A percentile compares a stretch with the other conserved stretches of the same genome.
Evolutionary conservation across 2,888 invertebrate genomes (phyloP).

Genomic region (Meta bourneti): DNA sequence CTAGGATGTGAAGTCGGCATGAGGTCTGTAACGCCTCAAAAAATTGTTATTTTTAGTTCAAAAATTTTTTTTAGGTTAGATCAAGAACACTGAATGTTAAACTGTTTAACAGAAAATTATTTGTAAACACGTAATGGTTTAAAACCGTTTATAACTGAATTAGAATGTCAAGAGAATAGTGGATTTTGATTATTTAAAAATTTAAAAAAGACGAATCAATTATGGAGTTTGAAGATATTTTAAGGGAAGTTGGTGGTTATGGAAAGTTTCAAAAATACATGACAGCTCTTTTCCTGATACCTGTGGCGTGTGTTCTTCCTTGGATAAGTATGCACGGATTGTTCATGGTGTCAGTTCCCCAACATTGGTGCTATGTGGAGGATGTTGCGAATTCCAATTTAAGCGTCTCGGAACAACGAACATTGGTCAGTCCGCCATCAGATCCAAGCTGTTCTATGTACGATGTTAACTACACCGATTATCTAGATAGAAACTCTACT

Average conservation of each 20-base stretch:
- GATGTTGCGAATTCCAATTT: slow-evolving; percentile 83
- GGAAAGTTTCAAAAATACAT: slow-evolving; percentile 90
- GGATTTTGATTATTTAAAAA: too few relatives aligned
- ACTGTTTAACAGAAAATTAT: too few relatives aligned
- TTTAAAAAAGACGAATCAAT: neutral
- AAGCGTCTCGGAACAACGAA: slow-evolving; percentile 82
- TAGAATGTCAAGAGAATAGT: too few relatives aligned
- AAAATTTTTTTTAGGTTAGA: too few relatives aligned
- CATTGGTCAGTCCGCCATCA: slow-evolving; percentile 81
- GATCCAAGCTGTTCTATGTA: slow-evolving; percentile 85
- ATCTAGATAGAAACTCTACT: neutral
- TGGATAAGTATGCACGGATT: slow-evolving; percentile 80
- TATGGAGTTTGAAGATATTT: slow-evolving; percentile 80
- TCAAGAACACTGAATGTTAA: too few relatives aligned
- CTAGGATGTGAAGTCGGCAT: too few relatives aligned
- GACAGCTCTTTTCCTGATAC: slow-evolving; percentile 90
- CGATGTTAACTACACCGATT: slow-evolving; percentile 86
- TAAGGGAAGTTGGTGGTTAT: slow-evolving; percentile 91
- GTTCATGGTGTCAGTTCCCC: slow-evolving; percentile 65
- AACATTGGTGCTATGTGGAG: slow-evolving; percentile 90
- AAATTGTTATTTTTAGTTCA: too few relatives aligned
- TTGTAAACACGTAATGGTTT: too few relatives aligned
- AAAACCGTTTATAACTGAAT: too few relatives aligned
- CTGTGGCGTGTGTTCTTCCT: slow-evolving; percentile 94
- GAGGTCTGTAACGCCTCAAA: too few relatives aligned